These are phyloP conservation scores for Sepioteuthis lessoniana DNA, from an alignment of 2,888 invertebrate species.

Conservation along the genomic window DNA sequence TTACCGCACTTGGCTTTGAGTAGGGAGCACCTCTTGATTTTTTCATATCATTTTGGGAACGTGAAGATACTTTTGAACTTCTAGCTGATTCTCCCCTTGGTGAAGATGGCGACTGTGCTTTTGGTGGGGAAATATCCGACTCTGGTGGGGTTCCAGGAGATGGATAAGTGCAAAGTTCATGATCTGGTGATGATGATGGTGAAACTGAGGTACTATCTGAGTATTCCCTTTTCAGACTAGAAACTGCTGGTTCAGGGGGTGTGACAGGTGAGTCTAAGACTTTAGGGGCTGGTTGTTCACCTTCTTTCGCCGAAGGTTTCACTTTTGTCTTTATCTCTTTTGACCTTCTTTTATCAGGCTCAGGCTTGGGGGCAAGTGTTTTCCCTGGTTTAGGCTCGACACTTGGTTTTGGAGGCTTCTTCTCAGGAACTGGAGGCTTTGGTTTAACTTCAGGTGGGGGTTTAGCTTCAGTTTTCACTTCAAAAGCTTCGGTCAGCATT, in stretches of 20 bases:
- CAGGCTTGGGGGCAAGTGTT: constrained; percentile 59
- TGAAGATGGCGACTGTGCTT: constrained; percentile 72
- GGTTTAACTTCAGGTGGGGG: background rate
- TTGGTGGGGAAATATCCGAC: constrained; percentile 71
- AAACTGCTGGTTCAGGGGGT: constrained; percentile 68
- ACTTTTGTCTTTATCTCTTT: constrained; percentile 69
- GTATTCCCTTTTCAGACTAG: constrained; percentile 66
- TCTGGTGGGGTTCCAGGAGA: constrained; percentile 72
- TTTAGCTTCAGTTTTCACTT: constrained; percentile 42
- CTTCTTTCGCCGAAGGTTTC: constrained; percentile 64
- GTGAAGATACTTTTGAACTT: background rate
- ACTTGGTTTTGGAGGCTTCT: constrained; percentile 53
- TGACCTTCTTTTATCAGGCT: constrained; percentile 64
- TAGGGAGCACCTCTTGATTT: background rate
- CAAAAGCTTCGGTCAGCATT: constrained; percentile 44
- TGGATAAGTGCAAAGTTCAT: constrained; percentile 69
- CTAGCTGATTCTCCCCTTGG: constrained; percentile 62
- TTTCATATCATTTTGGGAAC: constrained; percentile 36
- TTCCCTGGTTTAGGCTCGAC: constrained; percentile 49
- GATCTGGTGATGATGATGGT: constrained; percentile 68
- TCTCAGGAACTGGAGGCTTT: constrained; percentile 51
- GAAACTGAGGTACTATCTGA: constrained; percentile 70
- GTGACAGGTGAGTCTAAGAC: constrained; percentile 72
- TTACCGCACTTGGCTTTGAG: background rate
- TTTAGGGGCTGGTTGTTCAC: constrained; percentile 66